phyloP scores from a whole-genome alignment of 2,113 vertebrate genomes.

The Hippopotamus amphibius region DNA sequence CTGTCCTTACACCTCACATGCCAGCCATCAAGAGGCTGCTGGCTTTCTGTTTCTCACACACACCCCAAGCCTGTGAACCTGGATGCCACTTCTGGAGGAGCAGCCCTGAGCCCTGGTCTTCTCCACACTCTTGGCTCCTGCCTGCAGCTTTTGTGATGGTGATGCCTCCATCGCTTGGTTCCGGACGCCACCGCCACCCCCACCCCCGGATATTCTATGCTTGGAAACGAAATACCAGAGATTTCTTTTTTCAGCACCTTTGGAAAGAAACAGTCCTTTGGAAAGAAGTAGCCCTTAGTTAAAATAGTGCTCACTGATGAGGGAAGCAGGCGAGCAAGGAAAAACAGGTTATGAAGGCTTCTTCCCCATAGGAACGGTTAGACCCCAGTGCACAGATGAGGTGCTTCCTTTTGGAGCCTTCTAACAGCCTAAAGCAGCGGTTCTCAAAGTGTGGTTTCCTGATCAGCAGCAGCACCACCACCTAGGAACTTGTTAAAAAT shows the following conservation, averaged over 20 bases:
- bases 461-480: neutral
- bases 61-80: neutral
- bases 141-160: neutral
- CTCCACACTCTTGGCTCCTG: neutral
- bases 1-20: neutral
- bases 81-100: neutral
- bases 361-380: accelerated
- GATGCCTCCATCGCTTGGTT: neutral
- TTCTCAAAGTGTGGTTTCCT: neutral
- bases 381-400: neutral
- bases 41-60: neutral
- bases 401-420: neutral
- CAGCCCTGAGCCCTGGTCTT: neutral
- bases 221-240: neutral
- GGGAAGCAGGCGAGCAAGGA: neutral
- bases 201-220: neutral
- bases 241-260: neutral
- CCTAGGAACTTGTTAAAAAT: neutral
- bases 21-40: neutral
- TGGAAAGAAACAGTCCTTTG: neutral
- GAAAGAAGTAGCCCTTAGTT: neutral
- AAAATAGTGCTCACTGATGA: neutral
- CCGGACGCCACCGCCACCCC: neutral
- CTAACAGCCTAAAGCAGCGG: neutral
- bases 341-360: neutral